Percentiles rank a stretch among this genome's conserved stretches.
Evolutionary conservation across 2,113 vertebrate genomes (phyloP).

Genomic region (Siphamia tubifer): DNA sequence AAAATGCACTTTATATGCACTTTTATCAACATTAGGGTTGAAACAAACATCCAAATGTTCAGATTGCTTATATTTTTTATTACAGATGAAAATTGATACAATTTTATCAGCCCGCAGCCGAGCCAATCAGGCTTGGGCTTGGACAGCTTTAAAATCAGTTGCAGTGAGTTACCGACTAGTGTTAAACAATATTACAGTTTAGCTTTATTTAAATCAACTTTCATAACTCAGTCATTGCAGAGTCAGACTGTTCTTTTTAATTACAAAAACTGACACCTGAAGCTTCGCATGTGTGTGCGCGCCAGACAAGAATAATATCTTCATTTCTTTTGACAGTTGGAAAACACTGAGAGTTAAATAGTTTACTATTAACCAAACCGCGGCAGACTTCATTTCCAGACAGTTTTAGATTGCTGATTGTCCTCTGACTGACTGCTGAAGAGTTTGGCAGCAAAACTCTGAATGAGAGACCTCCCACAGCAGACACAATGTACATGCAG

Average conservation of each 20-base stretch:
- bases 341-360: conserved; percentile 2
- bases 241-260: conserved; percentile 33
- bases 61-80: no score
- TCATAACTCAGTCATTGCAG: conserved; percentile 8
- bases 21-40: no score
- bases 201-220: conserved; percentile 39
- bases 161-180: conserved; percentile 43
- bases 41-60: no score
- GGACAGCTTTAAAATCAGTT: conserved; percentile 7
- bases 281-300: not conserved
- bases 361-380: conserved; percentile 18
- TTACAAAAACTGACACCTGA: conserved; percentile 44
- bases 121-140: no score
- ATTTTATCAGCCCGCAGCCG: no score
- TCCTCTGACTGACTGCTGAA: not conserved
- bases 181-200: not conserved
- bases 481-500: conserved; percentile 3
- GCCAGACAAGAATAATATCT: conserved; percentile 30
- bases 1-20: no score
- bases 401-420: conserved; percentile 2
- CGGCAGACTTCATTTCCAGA: not conserved
- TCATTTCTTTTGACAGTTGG: conserved; percentile 9
- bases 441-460: conserved; percentile 6
- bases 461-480: not conserved
- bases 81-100: no score